These are phyloP conservation scores for Drosophila orosa DNA, from an alignment of 1,140 invertebrate species.

Conservation along the genomic window DNA sequence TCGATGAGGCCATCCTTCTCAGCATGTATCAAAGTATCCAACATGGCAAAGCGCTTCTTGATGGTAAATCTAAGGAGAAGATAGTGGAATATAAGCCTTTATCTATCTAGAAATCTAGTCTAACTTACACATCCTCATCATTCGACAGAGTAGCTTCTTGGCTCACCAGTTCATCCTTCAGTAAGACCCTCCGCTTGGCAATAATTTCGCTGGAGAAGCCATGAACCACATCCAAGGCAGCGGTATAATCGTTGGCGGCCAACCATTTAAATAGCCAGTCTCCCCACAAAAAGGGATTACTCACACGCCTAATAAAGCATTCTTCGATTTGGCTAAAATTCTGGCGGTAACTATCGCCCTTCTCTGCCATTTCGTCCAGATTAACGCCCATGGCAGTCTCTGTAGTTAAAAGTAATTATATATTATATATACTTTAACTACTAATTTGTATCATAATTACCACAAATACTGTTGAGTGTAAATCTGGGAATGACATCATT, in stretches of 20 bases:
- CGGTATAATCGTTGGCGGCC: slow-evolving; percentile 41
- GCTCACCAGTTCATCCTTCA: slow-evolving; percentile 36
- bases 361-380: slow-evolving; percentile 69
- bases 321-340: slow-evolving; percentile 69
- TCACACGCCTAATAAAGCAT: slow-evolving; percentile 54
- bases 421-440: background rate
- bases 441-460: slow-evolving; percentile 76
- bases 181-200: slow-evolving; percentile 60
- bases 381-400: slow-evolving; percentile 93
- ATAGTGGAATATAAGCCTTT: accelerated
- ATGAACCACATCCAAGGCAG: slow-evolving; percentile 58
- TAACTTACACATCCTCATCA: slow-evolving; percentile 58
- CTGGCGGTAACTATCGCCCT: slow-evolving; percentile 69
- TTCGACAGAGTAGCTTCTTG: background rate
- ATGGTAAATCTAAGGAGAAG: slow-evolving; percentile 37
- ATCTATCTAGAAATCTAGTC: accelerated
- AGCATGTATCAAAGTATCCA: slow-evolving; percentile 90
- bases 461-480: slow-evolving; percentile 91
- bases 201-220: slow-evolving; percentile 77
- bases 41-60: slow-evolving; percentile 89
- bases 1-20: slow-evolving; percentile 85
- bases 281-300: slow-evolving; percentile 63
- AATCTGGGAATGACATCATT: slow-evolving; percentile 86
- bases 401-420: slow-evolving; percentile 59
- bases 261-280: slow-evolving; percentile 58